Conservation (phyloP, 2,113 vertebrate genomes). For the Haemorhous mexicanus region DNA sequence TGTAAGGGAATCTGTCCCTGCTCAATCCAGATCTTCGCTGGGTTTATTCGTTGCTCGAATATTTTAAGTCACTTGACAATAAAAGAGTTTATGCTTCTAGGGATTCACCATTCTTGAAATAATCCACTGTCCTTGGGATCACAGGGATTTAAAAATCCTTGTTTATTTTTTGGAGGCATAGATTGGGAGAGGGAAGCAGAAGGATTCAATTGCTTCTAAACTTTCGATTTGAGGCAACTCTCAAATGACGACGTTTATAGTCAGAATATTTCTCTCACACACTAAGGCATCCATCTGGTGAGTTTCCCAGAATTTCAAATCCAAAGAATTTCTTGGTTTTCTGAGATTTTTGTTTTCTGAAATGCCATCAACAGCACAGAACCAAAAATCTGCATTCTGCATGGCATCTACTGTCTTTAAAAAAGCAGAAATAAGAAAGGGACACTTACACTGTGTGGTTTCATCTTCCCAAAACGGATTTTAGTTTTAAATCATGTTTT, state of each 20-base stretch:
- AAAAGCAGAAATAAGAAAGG: not conserved
- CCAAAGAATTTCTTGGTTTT: not conserved
- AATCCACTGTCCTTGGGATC: not conserved
- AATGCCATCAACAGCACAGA: not conserved
- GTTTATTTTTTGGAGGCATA: not conserved
- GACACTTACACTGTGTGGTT: not conserved
- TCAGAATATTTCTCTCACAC: not conserved
- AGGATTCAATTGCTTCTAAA: not conserved
- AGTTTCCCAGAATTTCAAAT: not conserved
- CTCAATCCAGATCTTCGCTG: not conserved
- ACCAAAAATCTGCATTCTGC: not conserved
- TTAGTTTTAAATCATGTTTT: not conserved
- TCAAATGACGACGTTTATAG: not conserved
- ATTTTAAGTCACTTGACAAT: not conserved
- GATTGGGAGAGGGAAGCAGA: not conserved
- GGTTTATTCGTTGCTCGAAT: not conserved
- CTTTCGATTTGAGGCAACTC: not conserved
- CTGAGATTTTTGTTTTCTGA: not conserved
- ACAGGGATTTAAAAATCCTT: not conserved
- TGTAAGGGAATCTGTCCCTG: not conserved
- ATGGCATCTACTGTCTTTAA: not conserved
- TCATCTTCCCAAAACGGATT: not conserved
- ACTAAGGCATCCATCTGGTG: not conserved
- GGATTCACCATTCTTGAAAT: not conserved
- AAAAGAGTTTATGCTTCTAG: not conserved